A percentile compares a stretch with the other conserved stretches of the same genome.
Evolutionary conservation across 2,113 vertebrate species (phyloP).

Genomic region (Paramisgurnus dabryanus): DNA sequence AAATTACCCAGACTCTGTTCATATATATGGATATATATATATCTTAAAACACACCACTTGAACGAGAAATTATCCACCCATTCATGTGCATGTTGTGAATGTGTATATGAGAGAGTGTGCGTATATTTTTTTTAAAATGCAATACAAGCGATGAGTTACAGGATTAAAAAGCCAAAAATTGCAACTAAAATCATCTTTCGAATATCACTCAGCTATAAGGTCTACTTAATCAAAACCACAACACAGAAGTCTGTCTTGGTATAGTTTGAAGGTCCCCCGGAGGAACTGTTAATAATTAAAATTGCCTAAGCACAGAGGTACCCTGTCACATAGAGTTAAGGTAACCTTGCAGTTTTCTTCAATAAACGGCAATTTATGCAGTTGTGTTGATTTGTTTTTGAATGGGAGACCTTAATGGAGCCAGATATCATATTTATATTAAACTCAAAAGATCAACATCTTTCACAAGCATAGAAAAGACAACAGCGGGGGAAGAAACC

Average conservation of each 20-base stretch:
- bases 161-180: conserved; percentile 6
- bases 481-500: conserved; percentile 50
- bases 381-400: conserved; percentile 18
- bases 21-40: conserved; percentile 61
- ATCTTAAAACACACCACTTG: conserved; percentile 48
- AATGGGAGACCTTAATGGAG: conserved; percentile 54
- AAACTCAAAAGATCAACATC: conserved; percentile 67
- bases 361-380: conserved; percentile 70
- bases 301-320: conserved; percentile 64
- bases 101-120: conserved; percentile 10
- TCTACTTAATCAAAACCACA: not conserved
- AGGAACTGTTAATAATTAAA: conserved; percentile 39
- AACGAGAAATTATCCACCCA: not conserved
- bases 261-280: conserved; percentile 17
- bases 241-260: conserved; percentile 25
- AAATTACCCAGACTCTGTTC: conserved; percentile 88
- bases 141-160: not conserved
- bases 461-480: conserved; percentile 66
- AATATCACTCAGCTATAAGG: not conserved
- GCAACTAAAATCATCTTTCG: not conserved
- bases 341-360: conserved; percentile 73
- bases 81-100: not conserved
- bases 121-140: not conserved
- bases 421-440: conserved; percentile 56
- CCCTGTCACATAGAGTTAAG: conserved; percentile 67